These are phyloP conservation scores for Rhynchonycteris naso DNA, from an alignment of 2,797 vertebrate genomes.

Conservation along the genomic window DNA sequence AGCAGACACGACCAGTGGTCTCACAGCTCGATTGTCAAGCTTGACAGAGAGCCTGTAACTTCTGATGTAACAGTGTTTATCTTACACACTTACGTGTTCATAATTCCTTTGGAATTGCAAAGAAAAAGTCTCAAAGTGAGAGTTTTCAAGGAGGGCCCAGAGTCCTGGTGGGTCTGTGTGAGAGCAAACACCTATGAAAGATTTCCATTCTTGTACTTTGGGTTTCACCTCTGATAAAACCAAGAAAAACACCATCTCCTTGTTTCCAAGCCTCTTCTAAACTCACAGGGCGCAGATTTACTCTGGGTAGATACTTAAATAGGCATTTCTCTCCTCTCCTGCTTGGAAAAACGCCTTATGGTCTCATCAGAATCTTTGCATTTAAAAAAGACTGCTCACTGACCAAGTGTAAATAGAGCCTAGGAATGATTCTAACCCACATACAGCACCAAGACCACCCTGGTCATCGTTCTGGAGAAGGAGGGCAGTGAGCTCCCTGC, in stretches of 20 bases:
- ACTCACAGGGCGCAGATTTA: neutral
- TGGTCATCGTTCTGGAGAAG: neutral
- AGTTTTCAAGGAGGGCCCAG: neutral
- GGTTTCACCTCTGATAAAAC: neutral
- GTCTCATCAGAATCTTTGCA: neutral
- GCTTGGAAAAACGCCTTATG: constrained; percentile 16
- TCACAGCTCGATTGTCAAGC: neutral
- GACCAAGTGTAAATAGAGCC: neutral
- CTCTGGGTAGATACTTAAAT: neutral
- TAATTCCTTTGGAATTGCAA: constrained; percentile 45
- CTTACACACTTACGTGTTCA: constrained; percentile 13
- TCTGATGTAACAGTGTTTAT: neutral
- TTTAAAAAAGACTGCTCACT: neutral
- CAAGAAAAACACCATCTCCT: neutral
- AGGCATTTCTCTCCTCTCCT: neutral
- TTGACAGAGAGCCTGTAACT: neutral
- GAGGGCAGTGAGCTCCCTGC: neutral
- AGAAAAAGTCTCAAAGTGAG: neutral
- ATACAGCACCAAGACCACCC: neutral
- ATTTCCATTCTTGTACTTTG: neutral
- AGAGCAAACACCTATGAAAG: neutral
- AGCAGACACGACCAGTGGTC: neutral
- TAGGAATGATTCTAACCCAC: neutral
- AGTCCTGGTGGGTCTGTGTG: neutral
- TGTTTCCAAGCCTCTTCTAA: neutral